A percentile compares a stretch with the other conserved stretches of the same genome.
Conservation (phyloP, 2,888 invertebrate genomes). For the Rhyacophila evoluta region DNA sequence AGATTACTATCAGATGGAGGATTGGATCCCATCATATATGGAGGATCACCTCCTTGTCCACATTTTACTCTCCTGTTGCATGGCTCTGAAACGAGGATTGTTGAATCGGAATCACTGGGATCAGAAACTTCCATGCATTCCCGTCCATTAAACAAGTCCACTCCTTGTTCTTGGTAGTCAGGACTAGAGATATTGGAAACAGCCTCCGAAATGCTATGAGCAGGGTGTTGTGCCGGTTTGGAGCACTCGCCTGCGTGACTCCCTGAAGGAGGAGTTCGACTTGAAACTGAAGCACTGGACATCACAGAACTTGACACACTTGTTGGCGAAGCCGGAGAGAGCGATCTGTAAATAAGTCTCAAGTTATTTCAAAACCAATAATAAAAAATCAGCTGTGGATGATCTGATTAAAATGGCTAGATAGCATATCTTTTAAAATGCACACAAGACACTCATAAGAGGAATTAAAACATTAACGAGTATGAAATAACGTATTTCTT, state of each 20-base stretch:
- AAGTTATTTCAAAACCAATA: too few relatives aligned
- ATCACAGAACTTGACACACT: slow-evolving; percentile 90
- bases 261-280: slow-evolving; percentile 67
- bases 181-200: slow-evolving; percentile 92
- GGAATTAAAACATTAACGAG: too few relatives aligned
- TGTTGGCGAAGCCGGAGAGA: slow-evolving; percentile 84
- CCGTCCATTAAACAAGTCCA: slow-evolving; percentile 81
- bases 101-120: slow-evolving; percentile 90
- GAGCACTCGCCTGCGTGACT: slow-evolving; percentile 57
- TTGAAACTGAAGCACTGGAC: slow-evolving; percentile 81
- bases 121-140: slow-evolving; percentile 91
- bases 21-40: slow-evolving; percentile 55
- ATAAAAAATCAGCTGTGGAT: too few relatives aligned
- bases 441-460: too few relatives aligned
- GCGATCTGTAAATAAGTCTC: slow-evolving; percentile 67
- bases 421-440: too few relatives aligned
- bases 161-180: slow-evolving; percentile 89
- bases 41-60: slow-evolving; percentile 58
- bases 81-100: slow-evolving; percentile 86
- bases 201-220: slow-evolving; percentile 83
- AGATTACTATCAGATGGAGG: slow-evolving; percentile 46
- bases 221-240: slow-evolving; percentile 61
- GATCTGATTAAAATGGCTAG: too few relatives aligned
- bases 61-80: slow-evolving; percentile 71
- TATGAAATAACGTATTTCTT: too few relatives aligned